These are phyloP conservation scores for Philereme vetulata DNA, from an alignment of 2,888 invertebrate genomes.

Conservation along the genomic window DNA sequence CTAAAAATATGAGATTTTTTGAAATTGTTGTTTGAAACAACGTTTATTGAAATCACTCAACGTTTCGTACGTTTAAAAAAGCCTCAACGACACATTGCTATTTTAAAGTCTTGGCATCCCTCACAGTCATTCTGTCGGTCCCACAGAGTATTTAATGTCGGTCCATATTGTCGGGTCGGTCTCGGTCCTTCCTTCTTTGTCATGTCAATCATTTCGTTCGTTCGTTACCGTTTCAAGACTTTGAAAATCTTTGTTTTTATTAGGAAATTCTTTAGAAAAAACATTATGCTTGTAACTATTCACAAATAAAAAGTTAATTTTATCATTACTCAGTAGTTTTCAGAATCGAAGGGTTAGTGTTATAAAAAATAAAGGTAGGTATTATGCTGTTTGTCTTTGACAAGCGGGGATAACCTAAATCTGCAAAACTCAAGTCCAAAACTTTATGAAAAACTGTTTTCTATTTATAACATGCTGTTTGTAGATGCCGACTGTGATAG, in stretches of 20 bases:
- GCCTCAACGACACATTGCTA: no score
- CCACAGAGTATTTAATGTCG: no score
- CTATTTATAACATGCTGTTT: conserved; percentile 48
- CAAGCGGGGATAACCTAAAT: conserved; percentile 47
- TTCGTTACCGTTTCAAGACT: conserved; percentile 21
- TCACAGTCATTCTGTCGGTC: no score
- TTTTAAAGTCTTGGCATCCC: no score
- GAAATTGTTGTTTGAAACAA: no score
- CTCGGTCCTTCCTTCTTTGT: no score
- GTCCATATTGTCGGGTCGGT: no score
- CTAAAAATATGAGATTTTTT: no score
- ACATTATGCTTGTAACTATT: background rate
- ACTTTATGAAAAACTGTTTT: conserved; percentile 39
- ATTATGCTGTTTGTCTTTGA: conserved; percentile 15
- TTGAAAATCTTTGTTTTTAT: conserved; percentile 2
- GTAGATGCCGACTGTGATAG: conserved; percentile 73
- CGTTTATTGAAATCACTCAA: no score
- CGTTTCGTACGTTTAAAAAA: no score
- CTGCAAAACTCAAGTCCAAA: conserved; percentile 39
- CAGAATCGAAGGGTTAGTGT: background rate
- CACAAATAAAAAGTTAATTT: no score
- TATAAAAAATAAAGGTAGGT: conserved; percentile 17
- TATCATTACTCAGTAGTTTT: no score
- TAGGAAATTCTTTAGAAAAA: background rate
- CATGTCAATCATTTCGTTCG: background rate